A percentile compares a stretch with the other conserved stretches of the same genome.
Evolutionary conservation across 2,797 vertebrate genomes (phyloP).

Genomic region (Acanthopagrus latus): DNA sequence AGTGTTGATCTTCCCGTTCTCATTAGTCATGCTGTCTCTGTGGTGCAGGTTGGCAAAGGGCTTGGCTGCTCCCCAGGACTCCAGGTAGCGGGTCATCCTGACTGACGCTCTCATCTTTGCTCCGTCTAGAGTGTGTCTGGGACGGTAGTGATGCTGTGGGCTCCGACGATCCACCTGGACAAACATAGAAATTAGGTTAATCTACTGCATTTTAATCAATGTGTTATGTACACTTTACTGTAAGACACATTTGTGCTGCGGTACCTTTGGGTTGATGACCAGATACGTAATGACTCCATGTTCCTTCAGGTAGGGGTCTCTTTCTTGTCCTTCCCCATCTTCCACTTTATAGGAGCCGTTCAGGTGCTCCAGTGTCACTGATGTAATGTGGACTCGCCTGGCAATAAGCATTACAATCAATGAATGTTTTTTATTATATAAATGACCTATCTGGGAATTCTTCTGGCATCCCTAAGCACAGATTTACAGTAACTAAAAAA

Average conservation of each 20-base stretch:
- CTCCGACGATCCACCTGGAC: slow-evolving; percentile 90
- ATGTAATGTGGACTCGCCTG: slow-evolving; percentile 95
- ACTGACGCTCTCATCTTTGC: slow-evolving; percentile 96
- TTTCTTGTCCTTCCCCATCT: slow-evolving; percentile 92
- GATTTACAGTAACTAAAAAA: background rate
- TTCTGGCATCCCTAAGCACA: background rate
- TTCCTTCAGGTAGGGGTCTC: slow-evolving; percentile 94
- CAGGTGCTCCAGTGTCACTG: slow-evolving; percentile 92
- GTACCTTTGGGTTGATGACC: slow-evolving; percentile 94
- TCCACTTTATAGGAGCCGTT: slow-evolving; percentile 95
- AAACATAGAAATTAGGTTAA: background rate
- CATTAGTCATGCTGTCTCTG: slow-evolving; percentile 96
- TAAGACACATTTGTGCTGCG: slow-evolving; percentile 48
- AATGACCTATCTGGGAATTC: background rate
- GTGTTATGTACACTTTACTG: background rate
- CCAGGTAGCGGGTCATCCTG: slow-evolving; percentile 95
- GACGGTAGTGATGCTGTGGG: slow-evolving; percentile 91
- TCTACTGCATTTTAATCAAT: background rate
- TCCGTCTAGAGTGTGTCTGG: slow-evolving; percentile 88
- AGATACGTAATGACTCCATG: slow-evolving; percentile 93
- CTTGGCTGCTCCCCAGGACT: slow-evolving; percentile 96
- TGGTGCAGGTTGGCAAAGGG: slow-evolving; percentile 94
- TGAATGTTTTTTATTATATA: background rate
- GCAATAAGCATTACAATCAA: slow-evolving; percentile 52
- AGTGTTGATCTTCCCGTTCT: slow-evolving; percentile 96